Base-by-base conservation (phyloP, 2,888 invertebrate genomes). In the Cheilosia impressa region DNA sequence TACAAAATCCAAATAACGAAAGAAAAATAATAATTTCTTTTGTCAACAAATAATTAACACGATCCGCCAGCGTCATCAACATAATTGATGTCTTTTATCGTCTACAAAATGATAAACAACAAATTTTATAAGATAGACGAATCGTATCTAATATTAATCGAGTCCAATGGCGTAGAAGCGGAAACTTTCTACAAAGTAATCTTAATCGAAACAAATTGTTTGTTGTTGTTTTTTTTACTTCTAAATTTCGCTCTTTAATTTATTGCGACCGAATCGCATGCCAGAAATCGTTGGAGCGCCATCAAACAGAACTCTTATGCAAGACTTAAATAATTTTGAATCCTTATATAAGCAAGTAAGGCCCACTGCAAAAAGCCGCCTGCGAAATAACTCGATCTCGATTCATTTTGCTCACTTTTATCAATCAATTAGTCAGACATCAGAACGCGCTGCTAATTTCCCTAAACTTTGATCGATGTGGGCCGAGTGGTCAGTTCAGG, bases 381-480 rank as follows among this genome's bases (percentile, higher is more conserved):
- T 10, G 45, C 47, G 34, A 63, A 50, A 50, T 31, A 47, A 13
- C 19, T 31, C 6, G 13, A 63, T 17, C 62, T 17, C 19, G 62
- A 65, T 50, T 65, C 31, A 50, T 34, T 34, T 63, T 19, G 13
- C 38, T 13, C 13, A 13, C 13, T 38, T 38, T 38, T 38, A 13
- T 58, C 15, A 19, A 24, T 17, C 22, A 62, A n/a, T 45, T 34
- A 19, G 19, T 52, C 6, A 17, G 17, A 27, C 22, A 45, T 27
- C 2, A 45, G 6, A 7, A 1, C 6, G 1, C 45, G 45, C 45
- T n/a, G n/a, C 10, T 27, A 43, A 60, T 24, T 58, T 58, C 15
- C 41, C 31, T 17, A 55, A 27, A 55, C 2, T 57, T 57, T 57
- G 55, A 57, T 57, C n/a, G 55, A 57, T 57, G 55, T 10, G 60